Evolutionary conservation across 2,797 vertebrate species (phyloP), one percentile per base, ranked within the genome.

Genomic region (Sus cebifrons): DNA sequence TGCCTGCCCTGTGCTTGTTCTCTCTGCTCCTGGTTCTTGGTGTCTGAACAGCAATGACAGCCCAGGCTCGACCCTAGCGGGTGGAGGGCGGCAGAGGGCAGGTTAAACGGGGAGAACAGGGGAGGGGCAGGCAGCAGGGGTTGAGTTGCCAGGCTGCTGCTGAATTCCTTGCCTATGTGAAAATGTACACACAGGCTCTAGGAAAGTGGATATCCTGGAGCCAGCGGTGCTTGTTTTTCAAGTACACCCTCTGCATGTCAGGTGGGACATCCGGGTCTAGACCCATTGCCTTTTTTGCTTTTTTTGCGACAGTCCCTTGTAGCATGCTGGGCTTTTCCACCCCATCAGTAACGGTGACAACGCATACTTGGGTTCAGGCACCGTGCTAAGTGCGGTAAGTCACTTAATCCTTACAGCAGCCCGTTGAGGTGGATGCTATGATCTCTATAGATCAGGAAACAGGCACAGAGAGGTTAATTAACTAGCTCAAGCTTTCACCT

Each of bases 141-240:
- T 95, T 92, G 71, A 29, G 75, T 20, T 95, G 44, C 65, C 36
- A 56, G 15, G 73, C 29, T 68, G 65, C 56, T 14, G 90, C 95
- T 96, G 83, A 95, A 95, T 97, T 94, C 71, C 96, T 89, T 25
- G 1, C 89, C 88, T 29, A 0, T 18, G 0, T 58, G n/a, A 73
- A 84, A 49, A 58, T 10, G 58, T 40, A 5, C 74, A 89, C 89
- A 89, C 49, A 85, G 79, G 44, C 62, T 97, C 96, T 94, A 86
- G 97, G 97, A 97, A 96, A 97, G 94, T 23, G n/a, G 49, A 83
- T 88, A 73, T 77, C 96, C 93, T 87, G 81, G 96, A 62, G 52
- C 64, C 89, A 95, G 0, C 75, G 64, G 56, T 40, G 20, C 86
- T 91, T 86, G 52, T 68, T 44, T 97, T 97, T 97, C 94, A 94